Evolutionary conservation across 1,140 invertebrate genomes (phyloP), one percentile per base, ranked within the genome.

Genomic region (Anastatus disparis): DNA sequence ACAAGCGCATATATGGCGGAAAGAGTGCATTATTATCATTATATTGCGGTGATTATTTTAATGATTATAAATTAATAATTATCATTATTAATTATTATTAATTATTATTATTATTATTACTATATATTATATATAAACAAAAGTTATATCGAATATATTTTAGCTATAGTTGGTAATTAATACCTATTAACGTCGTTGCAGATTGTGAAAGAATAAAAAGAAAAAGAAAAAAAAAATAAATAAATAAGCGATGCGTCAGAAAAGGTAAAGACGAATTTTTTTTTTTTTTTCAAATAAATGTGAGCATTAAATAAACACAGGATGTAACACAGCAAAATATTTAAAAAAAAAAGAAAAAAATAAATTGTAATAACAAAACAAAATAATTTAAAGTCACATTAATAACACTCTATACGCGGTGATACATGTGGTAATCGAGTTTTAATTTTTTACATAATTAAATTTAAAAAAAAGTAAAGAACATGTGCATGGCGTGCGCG

Each of bases 111-210:
- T 71, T 62, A 74, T 74, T 72, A 73, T 76, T 67, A 82, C 77
- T 78, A 78, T 79, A 81, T 78, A 78, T 81, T 79, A 81, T 79
- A 82, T 81, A 81, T 81, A 82, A 84, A 83, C 79, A 84, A 79
- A 84, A 82, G 79, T 84, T 84, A 85, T 85, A 84, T 81, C 76
- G 78, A 83, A 81, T 84, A 85, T 85, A 84, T 85, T 85, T 85
- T 84, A 85, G 84, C 66, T 79, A 78, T 85, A 85, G 84, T 85
- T 84, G 80, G 78, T 85, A 84, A 79, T 75, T 76, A 77, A 77
- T 83, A 83, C 76, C 76, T 81, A 82, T 81, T 83, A 84, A 83
- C 77, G 78, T 84, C 82, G 82, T 85, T 84, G 82, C 84, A 84
- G 80, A 84, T 83, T 77, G 62, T 73, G 56, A 74, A 68, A 42